A percentile compares a stretch with the other conserved stretches of the same genome.
Conservation (phyloP, 2,888 invertebrate genomes). For the Mimumesa dahlbomi region DNA sequence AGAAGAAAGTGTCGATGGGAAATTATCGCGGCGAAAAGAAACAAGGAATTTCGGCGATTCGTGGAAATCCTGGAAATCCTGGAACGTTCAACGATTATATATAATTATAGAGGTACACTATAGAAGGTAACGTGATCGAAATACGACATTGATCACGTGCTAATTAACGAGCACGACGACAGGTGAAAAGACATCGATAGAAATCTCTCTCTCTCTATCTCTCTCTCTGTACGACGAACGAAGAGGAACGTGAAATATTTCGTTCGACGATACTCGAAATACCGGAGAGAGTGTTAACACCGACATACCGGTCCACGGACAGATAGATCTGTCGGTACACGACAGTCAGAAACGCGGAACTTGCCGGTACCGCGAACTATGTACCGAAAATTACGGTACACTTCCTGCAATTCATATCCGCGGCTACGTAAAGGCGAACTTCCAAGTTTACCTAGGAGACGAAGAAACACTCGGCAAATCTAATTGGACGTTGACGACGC, state of each 20-base stretch:
- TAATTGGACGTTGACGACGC: slow-evolving; percentile 50
- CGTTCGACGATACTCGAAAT: too few relatives aligned
- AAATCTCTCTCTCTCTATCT: too few relatives aligned
- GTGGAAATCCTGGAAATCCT: too few relatives aligned
- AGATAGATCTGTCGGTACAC: slow-evolving; percentile 5
- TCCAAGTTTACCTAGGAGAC: not conserved
- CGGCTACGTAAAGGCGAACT: slow-evolving; percentile 6
- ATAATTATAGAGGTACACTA: too few relatives aligned
- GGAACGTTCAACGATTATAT: too few relatives aligned
- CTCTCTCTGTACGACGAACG: too few relatives aligned
- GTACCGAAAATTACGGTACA: not conserved
- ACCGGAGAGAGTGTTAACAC: too few relatives aligned
- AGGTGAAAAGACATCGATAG: too few relatives aligned
- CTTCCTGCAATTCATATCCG: slow-evolving; percentile 24
- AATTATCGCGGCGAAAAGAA: not conserved
- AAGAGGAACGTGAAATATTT: too few relatives aligned
- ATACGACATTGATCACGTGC: too few relatives aligned
- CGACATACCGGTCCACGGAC: not conserved
- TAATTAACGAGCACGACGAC: too few relatives aligned
- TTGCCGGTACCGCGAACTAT: slow-evolving; percentile 9
- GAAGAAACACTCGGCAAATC: slow-evolving; percentile 40
- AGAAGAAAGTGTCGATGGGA: not conserved
- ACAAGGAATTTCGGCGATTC: not conserved
- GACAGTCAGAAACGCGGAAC: not conserved
- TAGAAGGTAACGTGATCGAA: too few relatives aligned